Evolutionary conservation across 1,140 invertebrate species (phyloP), one percentile per base, ranked within the genome.

Genomic region (Pollicipes pollicipes): DNA sequence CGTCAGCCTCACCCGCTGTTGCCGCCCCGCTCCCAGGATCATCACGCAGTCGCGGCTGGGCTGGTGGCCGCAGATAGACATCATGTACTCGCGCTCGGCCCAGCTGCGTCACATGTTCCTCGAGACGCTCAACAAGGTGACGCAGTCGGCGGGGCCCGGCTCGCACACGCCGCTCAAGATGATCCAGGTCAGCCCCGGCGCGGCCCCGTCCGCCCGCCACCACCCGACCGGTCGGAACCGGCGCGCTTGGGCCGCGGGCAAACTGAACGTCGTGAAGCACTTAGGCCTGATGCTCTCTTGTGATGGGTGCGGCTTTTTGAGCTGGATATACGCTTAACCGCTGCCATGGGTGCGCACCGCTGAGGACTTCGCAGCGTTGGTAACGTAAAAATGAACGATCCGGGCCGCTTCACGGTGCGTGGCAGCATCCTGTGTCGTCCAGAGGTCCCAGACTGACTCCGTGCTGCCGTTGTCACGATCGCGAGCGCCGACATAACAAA

Each of bases 31-130:
- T 68, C 66, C 76, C 80, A 90, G 90, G 78, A 92, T 95, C 73
- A 89, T 95, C 71, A 92, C 89, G 75, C 90, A 98, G 81, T 87
- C 89, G 16, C 86, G 90, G 68, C 78, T 98, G 68, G 82, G 86
- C n/a, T 98, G 95, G 95, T 98, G 96, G 95, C 95, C 95, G 66
- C 88, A 95, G 78, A 97, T 97, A 70, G 92, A 95, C 79, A 84
- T 97, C 72, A 85, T 98, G n/a, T 97, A 97, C 78, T 89, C 87
- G 70, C 88, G 91, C 76, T 95, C 94, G 16, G 88, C 89, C 4
- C 93, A 98, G 78, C 81, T 98, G 58, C 82, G 95, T 66, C 89
- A 88, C 68, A 90, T 98, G 86, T 98, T 98, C 78, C 96, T 91
- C 0, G 95, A 98, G 77, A 95, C 93, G 0, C 81, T 98, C 24